These are phyloP conservation scores for Drosophila ambigua DNA, from an alignment of 1,140 invertebrate species.

Conservation along the genomic window DNA sequence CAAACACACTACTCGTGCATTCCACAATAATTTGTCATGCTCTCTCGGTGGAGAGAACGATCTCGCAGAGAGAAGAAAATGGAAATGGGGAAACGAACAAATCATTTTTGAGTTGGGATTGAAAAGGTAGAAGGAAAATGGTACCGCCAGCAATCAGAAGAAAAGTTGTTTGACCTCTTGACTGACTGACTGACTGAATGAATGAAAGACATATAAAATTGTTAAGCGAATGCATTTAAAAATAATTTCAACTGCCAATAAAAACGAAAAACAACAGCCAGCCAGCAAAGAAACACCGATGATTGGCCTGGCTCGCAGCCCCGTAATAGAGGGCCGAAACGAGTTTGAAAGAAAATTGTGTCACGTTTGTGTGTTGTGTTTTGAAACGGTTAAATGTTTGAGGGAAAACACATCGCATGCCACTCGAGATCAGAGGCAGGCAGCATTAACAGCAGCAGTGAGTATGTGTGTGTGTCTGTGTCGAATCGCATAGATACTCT, in stretches of 20 bases:
- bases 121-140: background rate
- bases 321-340: conserved; percentile 65
- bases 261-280: conserved; percentile 45
- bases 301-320: conserved; percentile 59
- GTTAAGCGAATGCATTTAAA: conserved; percentile 81
- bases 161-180: conserved; percentile 79
- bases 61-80: conserved; percentile 38
- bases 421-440: conserved; percentile 30
- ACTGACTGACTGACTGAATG: conserved; percentile 51
- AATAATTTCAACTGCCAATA: conserved; percentile 81
- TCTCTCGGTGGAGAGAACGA: conserved; percentile 24
- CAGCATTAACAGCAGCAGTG: background rate
- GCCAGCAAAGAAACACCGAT: conserved; percentile 23
- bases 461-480: conserved; percentile 1
- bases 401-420: conserved; percentile 34
- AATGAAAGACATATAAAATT: conserved; percentile 67
- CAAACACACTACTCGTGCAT: conserved; percentile 41
- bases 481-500: conserved; percentile 24
- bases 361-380: conserved; percentile 58
- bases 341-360: conserved; percentile 78
- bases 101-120: conserved; percentile 53
- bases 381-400: conserved; percentile 59
- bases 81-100: conserved; percentile 47
- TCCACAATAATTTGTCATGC: conserved; percentile 74
- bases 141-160: conserved; percentile 47